phyloP scores from a whole-genome alignment of 2,888 invertebrate species.

The Eilema caniola region DNA sequence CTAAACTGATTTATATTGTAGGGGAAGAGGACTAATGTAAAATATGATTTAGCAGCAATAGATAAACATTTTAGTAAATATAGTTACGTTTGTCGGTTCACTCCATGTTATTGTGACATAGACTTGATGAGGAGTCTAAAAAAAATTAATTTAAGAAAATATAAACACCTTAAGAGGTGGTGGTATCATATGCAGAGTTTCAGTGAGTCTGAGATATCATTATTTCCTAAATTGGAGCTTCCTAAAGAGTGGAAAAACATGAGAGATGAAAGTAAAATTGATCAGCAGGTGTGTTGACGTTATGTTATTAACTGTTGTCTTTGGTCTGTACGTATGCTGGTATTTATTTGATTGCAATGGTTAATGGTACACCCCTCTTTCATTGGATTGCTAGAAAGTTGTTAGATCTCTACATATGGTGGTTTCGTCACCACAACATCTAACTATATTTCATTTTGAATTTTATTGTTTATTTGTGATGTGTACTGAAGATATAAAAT shows the following conservation, averaged over 20 bases:
- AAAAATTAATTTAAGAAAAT: constrained; percentile 71
- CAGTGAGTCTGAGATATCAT: constrained; percentile 78
- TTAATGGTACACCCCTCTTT: constrained; percentile 35
- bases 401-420: constrained; percentile 74
- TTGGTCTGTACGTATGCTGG: constrained; percentile 28
- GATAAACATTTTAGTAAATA: constrained; percentile 80
- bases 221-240: constrained; percentile 70
- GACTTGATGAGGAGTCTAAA: constrained; percentile 69
- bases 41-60: constrained; percentile 67
- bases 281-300: constrained; percentile 69
- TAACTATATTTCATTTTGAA: not conserved
- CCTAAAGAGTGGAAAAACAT: constrained; percentile 58
- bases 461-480: constrained; percentile 5
- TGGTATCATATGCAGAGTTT: constrained; percentile 88
- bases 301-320: constrained; percentile 27
- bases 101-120: constrained; percentile 83
- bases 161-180: constrained; percentile 87
- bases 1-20: constrained; percentile 64
- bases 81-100: constrained; percentile 87
- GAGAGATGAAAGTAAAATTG: constrained; percentile 62
- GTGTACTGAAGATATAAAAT: constrained; percentile 4
- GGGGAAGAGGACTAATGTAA: constrained; percentile 60
- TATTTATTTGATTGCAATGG: constrained; percentile 13
- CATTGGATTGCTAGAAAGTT: constrained; percentile 20
- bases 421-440: constrained; percentile 69